These are phyloP conservation scores for Hydraecia micacea DNA, from an alignment of 2,888 invertebrate genomes.

Conservation along the genomic window DNA sequence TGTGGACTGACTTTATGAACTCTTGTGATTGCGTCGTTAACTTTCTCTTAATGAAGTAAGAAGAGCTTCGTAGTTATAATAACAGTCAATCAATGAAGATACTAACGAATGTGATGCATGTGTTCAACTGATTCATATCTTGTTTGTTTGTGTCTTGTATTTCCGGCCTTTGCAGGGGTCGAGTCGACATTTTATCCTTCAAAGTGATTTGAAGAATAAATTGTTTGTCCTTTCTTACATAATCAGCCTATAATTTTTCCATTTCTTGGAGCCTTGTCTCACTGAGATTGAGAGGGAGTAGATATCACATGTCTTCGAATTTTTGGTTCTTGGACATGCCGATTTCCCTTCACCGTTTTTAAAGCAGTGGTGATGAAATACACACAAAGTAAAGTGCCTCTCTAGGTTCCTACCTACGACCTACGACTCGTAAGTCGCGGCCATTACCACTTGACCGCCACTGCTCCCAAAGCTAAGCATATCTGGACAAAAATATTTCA, in stretches of 20 bases:
- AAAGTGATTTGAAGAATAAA: background rate
- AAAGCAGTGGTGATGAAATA: background rate
- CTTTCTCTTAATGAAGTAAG: constrained; percentile 42
- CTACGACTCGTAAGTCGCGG: background rate
- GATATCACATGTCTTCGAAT: background rate
- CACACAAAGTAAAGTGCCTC: background rate
- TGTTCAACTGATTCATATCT: background rate
- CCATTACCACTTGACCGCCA: background rate
- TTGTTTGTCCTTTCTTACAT: background rate
- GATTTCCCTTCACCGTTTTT: background rate
- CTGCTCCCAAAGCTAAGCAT: no score
- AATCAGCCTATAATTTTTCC: background rate
- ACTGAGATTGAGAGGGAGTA: background rate
- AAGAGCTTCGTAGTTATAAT: constrained; percentile 37
- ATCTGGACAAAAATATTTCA: background rate
- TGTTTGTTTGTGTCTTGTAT: background rate
- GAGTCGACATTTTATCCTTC: no score
- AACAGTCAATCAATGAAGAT: constrained; percentile 22
- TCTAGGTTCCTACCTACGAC: background rate
- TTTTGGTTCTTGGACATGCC: background rate
- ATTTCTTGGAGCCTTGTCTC: background rate
- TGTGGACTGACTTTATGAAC: constrained; percentile 46
- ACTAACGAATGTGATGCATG: constrained; percentile 18
- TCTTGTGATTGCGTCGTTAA: constrained; percentile 43
- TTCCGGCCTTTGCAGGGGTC: background rate